Percentiles rank a stretch among this genome's conserved stretches.
Evolutionary conservation across 2,797 vertebrate genomes (phyloP).

Genomic region (Megaceryle alcyon): DNA sequence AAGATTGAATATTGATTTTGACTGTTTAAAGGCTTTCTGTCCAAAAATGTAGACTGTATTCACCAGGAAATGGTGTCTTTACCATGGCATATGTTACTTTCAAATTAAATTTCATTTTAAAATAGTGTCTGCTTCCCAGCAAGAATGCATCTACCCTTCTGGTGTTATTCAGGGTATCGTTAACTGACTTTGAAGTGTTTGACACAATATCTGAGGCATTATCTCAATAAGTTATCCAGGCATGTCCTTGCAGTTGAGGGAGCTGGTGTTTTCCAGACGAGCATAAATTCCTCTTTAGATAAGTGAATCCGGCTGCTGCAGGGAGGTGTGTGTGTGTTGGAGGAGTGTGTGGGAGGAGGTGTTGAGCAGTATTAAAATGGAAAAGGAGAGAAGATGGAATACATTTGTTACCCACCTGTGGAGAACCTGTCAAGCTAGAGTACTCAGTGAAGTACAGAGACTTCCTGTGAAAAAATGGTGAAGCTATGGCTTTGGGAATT

Average conservation of each 20-base stretch:
- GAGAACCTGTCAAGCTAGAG: neutral
- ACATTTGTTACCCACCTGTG: neutral
- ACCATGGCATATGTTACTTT: neutral
- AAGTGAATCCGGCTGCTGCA: constrained; percentile 4
- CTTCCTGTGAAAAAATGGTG: neutral
- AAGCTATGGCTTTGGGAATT: neutral
- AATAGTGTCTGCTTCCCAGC: neutral
- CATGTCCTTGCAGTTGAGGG: neutral
- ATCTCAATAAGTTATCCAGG: neutral
- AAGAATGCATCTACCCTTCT: neutral
- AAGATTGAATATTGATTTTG: neutral
- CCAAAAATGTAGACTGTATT: neutral
- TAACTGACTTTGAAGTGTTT: neutral
- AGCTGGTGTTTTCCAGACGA: constrained; percentile 2
- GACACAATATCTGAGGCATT: neutral
- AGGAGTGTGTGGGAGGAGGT: neutral
- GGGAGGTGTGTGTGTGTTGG: neutral
- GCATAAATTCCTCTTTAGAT: constrained; percentile 20
- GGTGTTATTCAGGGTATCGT: neutral
- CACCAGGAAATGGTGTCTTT: neutral
- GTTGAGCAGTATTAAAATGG: neutral
- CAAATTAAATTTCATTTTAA: neutral
- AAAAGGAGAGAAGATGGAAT: neutral
- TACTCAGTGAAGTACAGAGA: neutral
- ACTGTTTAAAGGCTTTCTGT: neutral